A percentile compares a stretch with the other conserved stretches of the same genome.
phyloP scores from a whole-genome alignment of 2,113 vertebrate species.

The Puffinus mauretanicus region DNA sequence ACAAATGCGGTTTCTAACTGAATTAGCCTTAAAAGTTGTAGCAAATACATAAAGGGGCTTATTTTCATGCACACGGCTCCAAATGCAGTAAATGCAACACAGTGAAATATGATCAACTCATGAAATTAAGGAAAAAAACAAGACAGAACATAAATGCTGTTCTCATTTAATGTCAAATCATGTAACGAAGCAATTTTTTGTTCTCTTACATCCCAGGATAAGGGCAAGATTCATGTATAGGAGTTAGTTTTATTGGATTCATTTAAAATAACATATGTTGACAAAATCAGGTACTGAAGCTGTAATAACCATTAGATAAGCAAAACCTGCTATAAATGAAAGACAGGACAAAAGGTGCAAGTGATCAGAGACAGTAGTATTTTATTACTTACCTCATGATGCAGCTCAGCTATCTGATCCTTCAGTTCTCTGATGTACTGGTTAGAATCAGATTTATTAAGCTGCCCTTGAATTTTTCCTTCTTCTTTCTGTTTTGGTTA shows the following conservation, averaged over 20 bases:
- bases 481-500: constrained; percentile 91
- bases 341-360: constrained; percentile 43
- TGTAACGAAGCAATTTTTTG: not conserved
- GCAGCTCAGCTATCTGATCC: constrained; percentile 93
- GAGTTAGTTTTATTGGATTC: not conserved
- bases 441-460: constrained; percentile 93
- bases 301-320: not conserved
- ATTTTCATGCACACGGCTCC: not conserved
- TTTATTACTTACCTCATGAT: constrained; percentile 89
- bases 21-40: not conserved
- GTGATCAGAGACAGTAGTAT: constrained; percentile 18
- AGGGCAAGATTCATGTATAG: not conserved
- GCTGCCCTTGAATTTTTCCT: constrained; percentile 95
- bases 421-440: constrained; percentile 96
- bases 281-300: not conserved
- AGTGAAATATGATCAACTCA: not conserved
- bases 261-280: not conserved
- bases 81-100: not conserved
- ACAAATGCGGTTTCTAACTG: constrained; percentile 1
- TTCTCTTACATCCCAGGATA: not conserved
- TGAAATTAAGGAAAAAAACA: not conserved
- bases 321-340: not conserved
- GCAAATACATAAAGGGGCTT: not conserved
- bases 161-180: not conserved
- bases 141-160: not conserved